Conservation (phyloP, 2,113 vertebrate genomes). For the Poecile atricapillus region DNA sequence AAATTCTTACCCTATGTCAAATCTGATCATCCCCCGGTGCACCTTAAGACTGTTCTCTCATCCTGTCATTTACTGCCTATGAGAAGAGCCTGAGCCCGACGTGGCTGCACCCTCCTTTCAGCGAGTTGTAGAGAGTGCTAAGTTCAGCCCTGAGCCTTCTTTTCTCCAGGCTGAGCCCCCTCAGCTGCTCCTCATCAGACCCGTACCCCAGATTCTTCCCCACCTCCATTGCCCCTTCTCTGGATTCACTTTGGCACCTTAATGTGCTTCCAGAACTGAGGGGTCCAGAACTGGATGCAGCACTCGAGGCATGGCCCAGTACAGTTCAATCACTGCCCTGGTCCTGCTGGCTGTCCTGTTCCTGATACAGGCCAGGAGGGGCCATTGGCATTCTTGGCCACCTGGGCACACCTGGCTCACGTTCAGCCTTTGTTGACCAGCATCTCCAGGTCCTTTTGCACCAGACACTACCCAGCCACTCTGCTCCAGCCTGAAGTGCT, state of each 20-base stretch:
- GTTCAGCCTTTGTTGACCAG: background rate
- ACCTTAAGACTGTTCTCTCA: background rate
- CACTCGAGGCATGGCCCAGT: accelerated
- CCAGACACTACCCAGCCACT: background rate
- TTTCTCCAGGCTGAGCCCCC: background rate
- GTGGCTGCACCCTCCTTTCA: no score
- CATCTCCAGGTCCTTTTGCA: background rate
- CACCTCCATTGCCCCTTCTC: background rate
- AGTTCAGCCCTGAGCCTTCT: background rate
- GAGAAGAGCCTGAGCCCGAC: background rate
- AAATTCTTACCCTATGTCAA: background rate
- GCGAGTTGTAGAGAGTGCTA: accelerated
- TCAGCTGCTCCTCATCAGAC: background rate
- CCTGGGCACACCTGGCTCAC: background rate
- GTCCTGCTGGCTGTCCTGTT: background rate
- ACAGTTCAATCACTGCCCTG: background rate
- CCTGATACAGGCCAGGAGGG: no score
- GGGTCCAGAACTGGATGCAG: background rate
- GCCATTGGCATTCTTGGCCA: background rate
- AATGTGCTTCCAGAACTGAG: background rate
- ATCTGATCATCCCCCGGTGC: background rate
- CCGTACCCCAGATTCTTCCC: background rate
- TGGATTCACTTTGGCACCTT: background rate
- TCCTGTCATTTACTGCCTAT: background rate
- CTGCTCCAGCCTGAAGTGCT: background rate